phyloP scores from a whole-genome alignment of 2,113 vertebrate genomes.

The Chloebia gouldiae region DNA sequence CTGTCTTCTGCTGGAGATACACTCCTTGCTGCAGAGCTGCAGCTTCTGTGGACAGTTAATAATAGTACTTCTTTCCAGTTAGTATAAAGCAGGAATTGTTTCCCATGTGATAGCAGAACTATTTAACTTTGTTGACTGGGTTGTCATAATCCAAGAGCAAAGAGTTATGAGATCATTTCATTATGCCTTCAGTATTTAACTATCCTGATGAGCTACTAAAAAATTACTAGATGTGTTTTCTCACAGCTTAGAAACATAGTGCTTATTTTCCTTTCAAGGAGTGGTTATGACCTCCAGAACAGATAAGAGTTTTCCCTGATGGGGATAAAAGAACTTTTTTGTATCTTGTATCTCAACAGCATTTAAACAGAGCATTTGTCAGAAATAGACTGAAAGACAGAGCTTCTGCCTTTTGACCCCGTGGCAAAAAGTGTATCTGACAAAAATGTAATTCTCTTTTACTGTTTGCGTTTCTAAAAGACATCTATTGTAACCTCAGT shows the following conservation, averaged over 20 bases:
- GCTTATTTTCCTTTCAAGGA: slow-evolving; percentile 18
- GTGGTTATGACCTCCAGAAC: background rate
- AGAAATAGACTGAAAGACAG: background rate
- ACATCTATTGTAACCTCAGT: background rate
- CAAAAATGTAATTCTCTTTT: background rate
- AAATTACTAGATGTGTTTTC: background rate
- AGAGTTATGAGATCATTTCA: slow-evolving; percentile 7
- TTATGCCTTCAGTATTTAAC: slow-evolving; percentile 13
- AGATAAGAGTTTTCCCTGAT: background rate
- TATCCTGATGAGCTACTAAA: background rate
- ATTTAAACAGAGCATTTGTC: background rate
- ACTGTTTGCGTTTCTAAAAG: background rate
- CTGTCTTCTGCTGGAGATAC: background rate
- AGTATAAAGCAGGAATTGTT: background rate
- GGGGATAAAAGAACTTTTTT: background rate
- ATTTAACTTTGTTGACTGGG: background rate
- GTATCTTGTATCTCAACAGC: background rate
- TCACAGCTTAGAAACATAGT: background rate
- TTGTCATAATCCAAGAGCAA: slow-evolving; percentile 5
- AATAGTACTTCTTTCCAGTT: background rate
- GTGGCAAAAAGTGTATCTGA: background rate
- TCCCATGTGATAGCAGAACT: background rate
- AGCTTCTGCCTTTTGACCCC: background rate
- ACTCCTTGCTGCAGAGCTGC: background rate
- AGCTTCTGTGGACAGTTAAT: background rate